Conservation (phyloP, 2,888 invertebrate species). For the Aplocera efformata region DNA sequence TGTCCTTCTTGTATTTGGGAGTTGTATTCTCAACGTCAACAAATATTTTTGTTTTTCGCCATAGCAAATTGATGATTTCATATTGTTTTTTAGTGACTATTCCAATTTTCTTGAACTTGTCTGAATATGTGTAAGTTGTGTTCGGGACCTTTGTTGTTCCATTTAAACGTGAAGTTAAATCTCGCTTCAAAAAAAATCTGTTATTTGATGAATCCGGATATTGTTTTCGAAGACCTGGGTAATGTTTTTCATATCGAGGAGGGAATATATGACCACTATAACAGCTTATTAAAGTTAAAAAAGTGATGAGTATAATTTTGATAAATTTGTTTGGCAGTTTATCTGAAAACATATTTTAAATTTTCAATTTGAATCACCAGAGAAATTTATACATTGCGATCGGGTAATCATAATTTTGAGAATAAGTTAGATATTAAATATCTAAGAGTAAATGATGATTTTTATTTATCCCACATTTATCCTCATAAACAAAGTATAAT, state of each 20-base stretch:
- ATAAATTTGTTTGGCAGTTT: background rate
- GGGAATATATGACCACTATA: background rate
- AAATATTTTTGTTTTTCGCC: conserved; percentile 55
- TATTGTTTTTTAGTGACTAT: conserved; percentile 53
- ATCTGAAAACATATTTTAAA: background rate
- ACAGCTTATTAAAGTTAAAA: conserved; percentile 6
- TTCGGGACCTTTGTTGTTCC: background rate
- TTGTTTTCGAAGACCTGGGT: conserved; percentile 3
- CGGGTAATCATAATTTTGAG: too few relatives aligned
- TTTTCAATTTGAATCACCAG: too few relatives aligned
- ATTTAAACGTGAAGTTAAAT: background rate
- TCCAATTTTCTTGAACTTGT: conserved; percentile 38
- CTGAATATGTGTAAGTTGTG: background rate
- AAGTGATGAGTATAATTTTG: background rate
- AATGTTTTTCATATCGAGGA: background rate
- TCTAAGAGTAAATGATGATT: too few relatives aligned
- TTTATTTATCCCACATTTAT: too few relatives aligned
- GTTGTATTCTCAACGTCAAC: conserved; percentile 31
- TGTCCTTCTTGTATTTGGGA: background rate
- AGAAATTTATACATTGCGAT: too few relatives aligned
- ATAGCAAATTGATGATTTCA: conserved; percentile 58
- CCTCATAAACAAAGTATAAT: too few relatives aligned
- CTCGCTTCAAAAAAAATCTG: background rate
- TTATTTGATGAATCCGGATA: background rate
- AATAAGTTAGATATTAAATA: too few relatives aligned